Evolutionary conservation across 2,113 vertebrate genomes (phyloP), one percentile per base, ranked within the genome.

Genomic region (Zosterops hypoxanthus): DNA sequence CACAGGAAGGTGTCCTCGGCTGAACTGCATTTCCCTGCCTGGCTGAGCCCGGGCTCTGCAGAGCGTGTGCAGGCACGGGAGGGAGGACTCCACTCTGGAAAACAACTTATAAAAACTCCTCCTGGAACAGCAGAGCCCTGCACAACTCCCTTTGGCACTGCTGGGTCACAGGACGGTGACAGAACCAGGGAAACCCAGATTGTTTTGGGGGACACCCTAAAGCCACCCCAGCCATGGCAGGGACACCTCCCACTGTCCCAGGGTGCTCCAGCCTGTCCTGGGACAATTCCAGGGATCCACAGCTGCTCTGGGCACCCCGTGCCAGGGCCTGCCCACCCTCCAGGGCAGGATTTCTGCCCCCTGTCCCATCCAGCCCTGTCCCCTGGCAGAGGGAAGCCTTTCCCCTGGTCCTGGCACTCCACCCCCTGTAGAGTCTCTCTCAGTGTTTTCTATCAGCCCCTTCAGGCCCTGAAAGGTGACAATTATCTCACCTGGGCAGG

Each of bases 321-420:
- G 7, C 59, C 81, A 73, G 69, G 22, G 7, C n/a, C n/a, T 55
- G 4, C 39, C 17, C 50, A 16, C 60, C 42, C 50, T 85, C 22
- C 47, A 46, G 70, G 34, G 15, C 22, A 3, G 1, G 2, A 73
- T 46, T 64, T 1, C 8, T 39, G 0, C 59, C 41, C 49, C 46
- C 0, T 2, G 1, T n/a, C 42, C 50, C 50, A 19, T 6, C 28
- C 0, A 2, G 0, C 42, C 50, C 41, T 24, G 41, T 5, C 19
- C 19, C 4, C 28, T n/a, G 50, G 49, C 50, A 28, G 12, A 12
- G 59, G 14, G 19, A 39, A 23, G 15, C 50, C 29, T 3, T 41
- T n/a, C 24, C 59, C 3, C 9, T 2, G 3, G 5, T 23, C 34
- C 60, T 57, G 70, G 9, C 42, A 1, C 42, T 11, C 19, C 70